A percentile compares a stretch with the other conserved stretches of the same genome.
phyloP scores from a whole-genome alignment of 2,113 vertebrate genomes.

The Lampris megalopsis region DNA sequence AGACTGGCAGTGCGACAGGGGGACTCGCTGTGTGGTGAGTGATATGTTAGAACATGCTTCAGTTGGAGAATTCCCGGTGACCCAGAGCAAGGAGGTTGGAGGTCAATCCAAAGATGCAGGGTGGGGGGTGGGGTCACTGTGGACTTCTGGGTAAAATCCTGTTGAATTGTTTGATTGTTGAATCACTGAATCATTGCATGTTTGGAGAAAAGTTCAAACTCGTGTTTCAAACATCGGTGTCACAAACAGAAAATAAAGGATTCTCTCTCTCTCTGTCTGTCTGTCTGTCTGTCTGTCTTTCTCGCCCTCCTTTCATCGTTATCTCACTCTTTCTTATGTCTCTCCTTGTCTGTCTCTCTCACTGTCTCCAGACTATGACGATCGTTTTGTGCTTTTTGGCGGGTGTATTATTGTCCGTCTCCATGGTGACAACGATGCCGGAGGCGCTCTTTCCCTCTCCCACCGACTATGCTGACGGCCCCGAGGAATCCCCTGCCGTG shows the following conservation, averaged over 20 bases:
- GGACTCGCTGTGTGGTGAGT: too few relatives aligned
- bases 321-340: background rate
- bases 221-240: too few relatives aligned
- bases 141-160: too few relatives aligned
- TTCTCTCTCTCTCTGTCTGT: background rate
- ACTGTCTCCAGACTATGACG: conserved; percentile 31
- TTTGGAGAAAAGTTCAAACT: too few relatives aligned
- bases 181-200: too few relatives aligned
- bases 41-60: too few relatives aligned
- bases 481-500: background rate
- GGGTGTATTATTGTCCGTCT: conserved; percentile 13
- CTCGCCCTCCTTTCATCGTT: background rate
- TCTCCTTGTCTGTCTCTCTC: background rate
- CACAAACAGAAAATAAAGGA: too few relatives aligned
- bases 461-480: background rate
- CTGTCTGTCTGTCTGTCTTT: background rate
- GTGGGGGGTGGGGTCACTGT: too few relatives aligned
- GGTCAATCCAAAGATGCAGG: too few relatives aligned
- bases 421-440: conserved; percentile 13
- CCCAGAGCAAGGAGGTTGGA: too few relatives aligned
- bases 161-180: too few relatives aligned
- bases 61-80: too few relatives aligned
- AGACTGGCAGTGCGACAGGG: background rate
- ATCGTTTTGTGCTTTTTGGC: conserved; percentile 27
- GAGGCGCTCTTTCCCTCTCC: background rate